Percentiles rank a stretch among this genome's conserved stretches.
phyloP scores from a whole-genome alignment of 1,140 invertebrate species.

The Dreissena rostriformis region DNA sequence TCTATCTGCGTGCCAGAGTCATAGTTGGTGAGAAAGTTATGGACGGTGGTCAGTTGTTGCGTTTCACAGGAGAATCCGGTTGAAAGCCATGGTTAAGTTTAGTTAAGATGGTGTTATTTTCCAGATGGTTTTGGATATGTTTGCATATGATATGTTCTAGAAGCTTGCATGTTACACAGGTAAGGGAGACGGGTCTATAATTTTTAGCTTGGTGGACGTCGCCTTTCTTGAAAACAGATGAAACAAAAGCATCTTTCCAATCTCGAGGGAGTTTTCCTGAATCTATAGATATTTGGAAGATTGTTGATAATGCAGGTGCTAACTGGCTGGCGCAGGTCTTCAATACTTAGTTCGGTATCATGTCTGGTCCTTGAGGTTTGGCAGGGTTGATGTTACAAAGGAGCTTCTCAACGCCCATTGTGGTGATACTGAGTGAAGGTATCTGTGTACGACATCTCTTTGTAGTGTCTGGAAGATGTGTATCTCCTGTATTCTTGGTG shows the following conservation, averaged over 20 bases:
- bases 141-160: conserved; percentile 27
- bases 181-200: conserved; percentile 25
- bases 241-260: conserved; percentile 26
- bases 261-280: conserved; percentile 13
- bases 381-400: neutral
- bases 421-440: conserved; percentile 21
- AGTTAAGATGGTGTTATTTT: conserved; percentile 40
- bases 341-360: conserved; percentile 12
- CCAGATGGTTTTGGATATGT: conserved; percentile 20
- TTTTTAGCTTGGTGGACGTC: conserved; percentile 23
- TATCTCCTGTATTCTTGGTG: conserved; percentile 2
- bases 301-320: neutral
- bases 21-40: conserved; percentile 25
- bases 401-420: conserved; percentile 22
- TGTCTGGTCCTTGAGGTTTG: conserved; percentile 33
- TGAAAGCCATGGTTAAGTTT: conserved; percentile 46
- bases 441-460: neutral
- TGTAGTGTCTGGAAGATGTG: neutral
- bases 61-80: conserved; percentile 48
- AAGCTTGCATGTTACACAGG: conserved; percentile 20
- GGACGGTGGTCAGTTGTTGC: conserved; percentile 36
- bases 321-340: conserved; percentile 6
- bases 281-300: conserved; percentile 31
- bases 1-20: conserved; percentile 38
- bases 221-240: conserved; percentile 30